These are phyloP conservation scores for Tupaia chinensis DNA, from an alignment of 2,113 vertebrate genomes.

Conservation along the genomic window DNA sequence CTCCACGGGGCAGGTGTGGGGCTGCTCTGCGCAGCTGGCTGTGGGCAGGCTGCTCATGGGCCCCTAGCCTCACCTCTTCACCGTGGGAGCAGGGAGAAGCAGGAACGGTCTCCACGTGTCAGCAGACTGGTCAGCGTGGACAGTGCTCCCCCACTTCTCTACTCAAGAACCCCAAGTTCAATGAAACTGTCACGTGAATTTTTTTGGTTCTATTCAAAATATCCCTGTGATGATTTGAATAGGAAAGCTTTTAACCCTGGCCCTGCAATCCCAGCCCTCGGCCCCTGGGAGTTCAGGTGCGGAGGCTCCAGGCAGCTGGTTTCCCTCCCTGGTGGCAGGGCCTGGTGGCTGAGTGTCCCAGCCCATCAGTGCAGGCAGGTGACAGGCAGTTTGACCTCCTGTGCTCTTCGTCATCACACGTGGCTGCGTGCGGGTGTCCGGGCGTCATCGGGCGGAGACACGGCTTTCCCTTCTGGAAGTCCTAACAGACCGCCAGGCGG, in stretches of 20 bases:
- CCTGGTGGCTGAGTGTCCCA: neutral
- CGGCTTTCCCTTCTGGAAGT: neutral
- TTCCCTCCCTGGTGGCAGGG: accelerated
- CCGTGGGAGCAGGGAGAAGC: neutral
- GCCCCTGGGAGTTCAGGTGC: neutral
- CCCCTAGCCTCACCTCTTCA: neutral
- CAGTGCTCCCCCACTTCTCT: neutral
- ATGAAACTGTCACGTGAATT: neutral
- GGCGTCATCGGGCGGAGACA: neutral
- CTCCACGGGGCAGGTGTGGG: accelerated
- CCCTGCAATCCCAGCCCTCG: too few species aligned
- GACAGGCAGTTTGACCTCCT: neutral
- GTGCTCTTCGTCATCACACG: neutral
- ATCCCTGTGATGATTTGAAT: neutral
- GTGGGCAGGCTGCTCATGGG: neutral
- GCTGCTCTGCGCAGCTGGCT: neutral
- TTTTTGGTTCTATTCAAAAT: neutral
- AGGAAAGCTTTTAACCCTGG: neutral
- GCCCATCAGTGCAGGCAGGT: neutral
- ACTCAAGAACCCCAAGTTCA: neutral
- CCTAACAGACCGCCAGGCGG: neutral
- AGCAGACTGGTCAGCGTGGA: neutral
- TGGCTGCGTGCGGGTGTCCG: neutral
- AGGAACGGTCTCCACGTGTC: neutral
- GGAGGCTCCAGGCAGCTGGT: neutral